Base-by-base conservation (phyloP, 2,113 vertebrate species). In the Cromileptes altivelis region DNA sequence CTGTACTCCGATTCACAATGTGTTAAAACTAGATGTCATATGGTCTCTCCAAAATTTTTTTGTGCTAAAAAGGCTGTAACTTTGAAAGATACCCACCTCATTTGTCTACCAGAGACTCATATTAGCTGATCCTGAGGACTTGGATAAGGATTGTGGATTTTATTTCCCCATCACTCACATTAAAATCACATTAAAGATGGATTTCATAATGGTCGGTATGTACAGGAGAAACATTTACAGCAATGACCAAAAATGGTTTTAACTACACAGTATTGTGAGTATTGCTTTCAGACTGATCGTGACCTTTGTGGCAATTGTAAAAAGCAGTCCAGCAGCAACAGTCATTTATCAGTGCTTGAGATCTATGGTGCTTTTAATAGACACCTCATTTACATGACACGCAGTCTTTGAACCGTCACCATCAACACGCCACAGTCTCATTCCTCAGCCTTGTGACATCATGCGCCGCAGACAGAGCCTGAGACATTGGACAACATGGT, bases 401-500 rank as follows among this genome's bases (percentile, higher is more conserved):
- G 52, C 47, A 71, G 74, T 62, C 47, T 47, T 17, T 47, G 27
- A 50, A 70, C 47, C 27, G 1, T 8, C 52, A 9, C 30, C 75
- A 37, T 75, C 69, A 52, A 67, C 64, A 62, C 19, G 21, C 65
- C 57, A 19, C 30, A 13, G 75, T 56, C 74, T 49, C 25, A 45
- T 55, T 70, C 40, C 33, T 42, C n/a, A 80, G 73, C 33, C 82
- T 2, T 2, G 37, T 78, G 88, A 91, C 86, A 78, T 58, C 86
- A 78, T 58, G 75, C 9, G 14, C 33, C 3, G 11, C 87, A 86
- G 87, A 84, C 80, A 80, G 69, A 63, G 61, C 55, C n/a, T 6
- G 74, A 89, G 82, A 90, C 85, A 64, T 73, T 42, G 80, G 68
- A 75, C 84, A 79, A 81, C 89, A 81, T 15, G 47, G 76, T 64